Base-by-base conservation (phyloP, 1,140 invertebrate genomes). In the Drosophila asahinai region DNA sequence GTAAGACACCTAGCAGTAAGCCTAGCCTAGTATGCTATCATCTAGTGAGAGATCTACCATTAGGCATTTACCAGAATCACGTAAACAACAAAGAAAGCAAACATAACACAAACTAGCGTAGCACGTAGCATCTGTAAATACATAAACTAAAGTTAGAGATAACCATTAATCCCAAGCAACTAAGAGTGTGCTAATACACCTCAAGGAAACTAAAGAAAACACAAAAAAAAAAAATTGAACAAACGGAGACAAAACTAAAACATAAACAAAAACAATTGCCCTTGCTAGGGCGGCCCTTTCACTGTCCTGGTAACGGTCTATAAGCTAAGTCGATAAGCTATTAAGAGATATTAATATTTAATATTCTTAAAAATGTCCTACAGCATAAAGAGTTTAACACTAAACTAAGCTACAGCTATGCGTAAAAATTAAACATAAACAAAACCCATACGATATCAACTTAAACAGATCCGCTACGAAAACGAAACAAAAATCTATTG, bases 291-390 rank as follows among this genome's bases (percentile, higher is more conserved):
- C 67, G 27, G 33, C 12, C 65, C 38, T n/a, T 22, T 36, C 19
- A 59, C 42, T 43, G 70, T 72, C 51, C 57, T 61, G 45, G 74
- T 25, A 57, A n/a, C 25, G 49, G 33, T 36, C 40, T 49, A 25
- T 25, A 25, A 4, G 22, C 22, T 25, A 25, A 60, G 65, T 61
- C 42, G 15, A 43, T 78, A 78, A 78, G 64, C 63, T 45, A 79
- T 68, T 68, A 80, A 82, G 79, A 90, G 83, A 90, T 90, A 90
- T 90, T 90, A 90, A 90, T 90, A 90, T 90, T 90, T 90, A 90
- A 90, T 90, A 90, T 90, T 90, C 86, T 86, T 82, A 65, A 72
- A 79, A 75, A 81, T 86, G 81, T 90, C 86, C 81, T 90, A 90
- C 67, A 77, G 86, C 86, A 90, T 90, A 90, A 87, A 87, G 61